These are phyloP conservation scores for Rhamnusium bicolor DNA, from an alignment of 2,888 invertebrate genomes.

Conservation along the genomic window DNA sequence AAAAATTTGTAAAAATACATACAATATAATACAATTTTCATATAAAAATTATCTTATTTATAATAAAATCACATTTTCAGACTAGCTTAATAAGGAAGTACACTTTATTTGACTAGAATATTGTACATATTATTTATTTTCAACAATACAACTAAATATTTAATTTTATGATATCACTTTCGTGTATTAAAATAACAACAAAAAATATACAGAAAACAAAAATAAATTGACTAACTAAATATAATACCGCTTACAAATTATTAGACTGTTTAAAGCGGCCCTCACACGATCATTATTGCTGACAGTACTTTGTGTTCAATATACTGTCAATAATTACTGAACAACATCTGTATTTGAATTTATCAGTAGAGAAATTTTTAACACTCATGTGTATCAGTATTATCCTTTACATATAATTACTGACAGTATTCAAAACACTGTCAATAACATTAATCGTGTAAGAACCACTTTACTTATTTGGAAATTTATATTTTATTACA, in stretches of 20 bases:
- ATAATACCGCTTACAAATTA: background rate
- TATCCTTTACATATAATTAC: too few species aligned
- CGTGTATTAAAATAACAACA: constrained; percentile 4
- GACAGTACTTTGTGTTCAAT: too few species aligned
- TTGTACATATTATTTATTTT: background rate
- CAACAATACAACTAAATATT: background rate
- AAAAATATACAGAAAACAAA: background rate
- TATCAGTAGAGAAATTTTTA: too few species aligned
- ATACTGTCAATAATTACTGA: too few species aligned
- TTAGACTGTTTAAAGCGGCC: too few species aligned
- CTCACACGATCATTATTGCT: too few species aligned
- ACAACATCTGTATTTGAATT: too few species aligned
- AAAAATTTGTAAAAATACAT: constrained; percentile 40
- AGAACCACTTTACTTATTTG: too few species aligned
- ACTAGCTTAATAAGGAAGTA: constrained; percentile 41
- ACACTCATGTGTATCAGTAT: too few species aligned
- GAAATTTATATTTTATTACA: too few species aligned
- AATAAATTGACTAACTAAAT: background rate
- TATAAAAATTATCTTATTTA: constrained; percentile 39
- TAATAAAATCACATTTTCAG: constrained; percentile 49
- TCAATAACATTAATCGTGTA: too few species aligned
- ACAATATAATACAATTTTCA: constrained; percentile 36
- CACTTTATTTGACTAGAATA: constrained; percentile 36
- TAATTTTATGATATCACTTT: background rate
- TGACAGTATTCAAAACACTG: too few species aligned